Conservation (phyloP, 2,888 invertebrate species). For the Dendrolimus pini region DNA sequence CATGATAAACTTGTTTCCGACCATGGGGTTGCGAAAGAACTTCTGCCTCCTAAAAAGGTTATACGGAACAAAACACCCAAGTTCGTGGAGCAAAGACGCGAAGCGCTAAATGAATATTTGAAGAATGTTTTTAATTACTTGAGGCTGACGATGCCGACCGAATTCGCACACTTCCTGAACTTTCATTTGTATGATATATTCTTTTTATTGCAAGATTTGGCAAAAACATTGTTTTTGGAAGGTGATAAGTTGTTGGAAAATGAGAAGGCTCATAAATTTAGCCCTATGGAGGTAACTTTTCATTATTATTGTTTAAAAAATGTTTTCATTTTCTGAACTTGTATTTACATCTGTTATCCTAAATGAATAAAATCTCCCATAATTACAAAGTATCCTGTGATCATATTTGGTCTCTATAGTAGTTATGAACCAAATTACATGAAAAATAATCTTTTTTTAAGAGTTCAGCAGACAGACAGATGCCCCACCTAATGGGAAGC, state of each 20-base stretch:
- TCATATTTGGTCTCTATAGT: no score
- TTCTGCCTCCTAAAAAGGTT: constrained; percentile 95
- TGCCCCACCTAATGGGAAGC: no score
- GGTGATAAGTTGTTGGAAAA: constrained; percentile 82
- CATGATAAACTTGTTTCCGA: constrained; percentile 89
- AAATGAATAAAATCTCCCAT: no score
- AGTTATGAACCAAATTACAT: no score
- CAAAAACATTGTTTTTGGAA: constrained; percentile 85
- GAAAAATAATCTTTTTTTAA: no score
- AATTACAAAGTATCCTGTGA: no score
- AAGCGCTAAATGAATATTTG: constrained; percentile 88
- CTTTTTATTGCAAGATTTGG: constrained; percentile 89
- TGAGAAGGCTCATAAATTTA: constrained; percentile 81
- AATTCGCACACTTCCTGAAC: constrained; percentile 89
- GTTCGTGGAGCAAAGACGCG: constrained; percentile 90
- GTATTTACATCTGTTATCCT: no score
- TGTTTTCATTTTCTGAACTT: no score
- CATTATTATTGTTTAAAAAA: no score
- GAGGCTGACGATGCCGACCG: constrained; percentile 86
- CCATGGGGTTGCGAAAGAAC: constrained; percentile 88
- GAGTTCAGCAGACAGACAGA: no score
- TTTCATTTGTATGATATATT: constrained; percentile 94
- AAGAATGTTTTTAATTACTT: constrained; percentile 85
- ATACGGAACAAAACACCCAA: constrained; percentile 92
- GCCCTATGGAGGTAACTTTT: constrained; percentile 83